Base-by-base conservation (phyloP, 2,888 invertebrate species). In the Spisula solida region DNA sequence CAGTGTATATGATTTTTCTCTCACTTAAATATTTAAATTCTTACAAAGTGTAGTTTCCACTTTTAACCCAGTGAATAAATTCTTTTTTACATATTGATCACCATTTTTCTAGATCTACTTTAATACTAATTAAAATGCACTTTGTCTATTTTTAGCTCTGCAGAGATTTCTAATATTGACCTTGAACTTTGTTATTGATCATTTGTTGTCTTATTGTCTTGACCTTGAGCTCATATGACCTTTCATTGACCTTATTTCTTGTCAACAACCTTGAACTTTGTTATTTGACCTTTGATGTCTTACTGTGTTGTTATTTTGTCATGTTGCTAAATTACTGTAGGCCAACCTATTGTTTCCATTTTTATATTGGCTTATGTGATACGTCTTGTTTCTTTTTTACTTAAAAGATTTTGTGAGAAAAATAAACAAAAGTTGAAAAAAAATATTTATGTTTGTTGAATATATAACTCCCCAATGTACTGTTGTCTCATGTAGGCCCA, bases 351-450 rank as follows among this genome's bases (percentile, higher is more conserved):
- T 75, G 75, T 82, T 82, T 82, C 60, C 31, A 56, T 82, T 82
- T 82, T 81, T 81, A 34, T 82, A 82, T 70, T 82, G 51, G 75
- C 78, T 85, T 80, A 80, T 85, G 79, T 85, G 85, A 79, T 79
- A 85, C 56, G 79, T 85, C 60, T 85, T 79, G 78, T 79, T 85
- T 79, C 80, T 80, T 85, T 85, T 85, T 85, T 79, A 79, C 79
- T 85, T 79, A 47, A 34, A 85, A 85, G 31, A 78, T 85, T 75
- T 29, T 47, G 34, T 55, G 48, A 75, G 60, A 85, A 80, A 85
- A 79, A 79, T 75, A 83, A 83, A 83, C 66, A 47, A 80, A 80
- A 80, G 80, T 75, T 34, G 18, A 18, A 75, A 75, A 75, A 75
- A 75, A 34, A 31, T n/a, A n/a, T n/a, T 4, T 75, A 14, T 31